Evolutionary conservation across 2,888 invertebrate species (phyloP), one percentile per base, ranked within the genome.

Genomic region (Opisthograptis luteolata): DNA sequence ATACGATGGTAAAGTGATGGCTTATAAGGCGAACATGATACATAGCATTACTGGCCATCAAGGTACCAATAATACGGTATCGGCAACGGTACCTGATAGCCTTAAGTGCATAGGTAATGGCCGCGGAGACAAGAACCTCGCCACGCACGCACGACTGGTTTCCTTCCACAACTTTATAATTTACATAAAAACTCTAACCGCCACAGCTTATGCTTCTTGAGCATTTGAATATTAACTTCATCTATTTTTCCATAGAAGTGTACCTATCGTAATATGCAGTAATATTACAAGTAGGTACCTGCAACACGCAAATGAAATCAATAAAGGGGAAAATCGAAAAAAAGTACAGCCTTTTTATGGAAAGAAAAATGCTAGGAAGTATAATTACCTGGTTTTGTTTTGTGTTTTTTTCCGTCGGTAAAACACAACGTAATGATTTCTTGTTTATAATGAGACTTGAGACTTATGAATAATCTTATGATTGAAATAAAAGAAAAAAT

Each of bases 51-150:
- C 15, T 49, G 42, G 47, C 47, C 44, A 58, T 48, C 60, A 64
- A 51, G 52, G 60, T 64, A 51, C 53, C 43, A 43, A 24, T 52
- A 54, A 57, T 60, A 68, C 71, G 64, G 72, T 60, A 70, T 65
- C 65, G 50, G 27, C 59, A 73, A 71, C 73, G 71, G 71, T 49
- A 49, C 39, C 32, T 14, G 45, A 35, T 41, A 45, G 20, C 25
- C 13, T 9, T 14, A 24, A 28, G 48, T 32, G 27, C 42, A 35
- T 52, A n/a, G n/a, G n/a, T n/a, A 55, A 44, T 34, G 37, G 42
- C 37, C 10, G 12, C 42, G 10, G 45, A 46, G 45, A 42, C 55
- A 58, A 58, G 53, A 55, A 58, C 43, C 42, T 30, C 34, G 9
- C 9, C 46, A 22, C 39, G 55, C 46, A 22, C 39, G 55, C 58